Base-by-base conservation (phyloP, 2,888 invertebrate species). In the Flexamia atlantica region DNA sequence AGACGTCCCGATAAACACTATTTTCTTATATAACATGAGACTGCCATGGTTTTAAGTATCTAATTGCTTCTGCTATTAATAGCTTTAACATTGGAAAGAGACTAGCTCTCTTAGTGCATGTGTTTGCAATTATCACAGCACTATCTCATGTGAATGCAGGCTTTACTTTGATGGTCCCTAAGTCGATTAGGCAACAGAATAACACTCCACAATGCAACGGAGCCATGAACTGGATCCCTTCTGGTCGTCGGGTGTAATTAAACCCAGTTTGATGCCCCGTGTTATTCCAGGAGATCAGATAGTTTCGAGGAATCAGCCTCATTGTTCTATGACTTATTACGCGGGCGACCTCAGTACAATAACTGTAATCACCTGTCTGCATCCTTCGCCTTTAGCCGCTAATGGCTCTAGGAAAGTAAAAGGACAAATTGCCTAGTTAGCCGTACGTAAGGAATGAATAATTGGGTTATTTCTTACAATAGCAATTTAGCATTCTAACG, bases 401-500 rank as follows among this genome's bases (percentile, higher is more conserved):
- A 64, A 64, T 64, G 30, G 28, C 28, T 53, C 53, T 23, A 53
- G 64, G 25, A 64, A 64, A 64, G 64, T 64, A 64, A 64, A 64
- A 64, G 64, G 64, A 17, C 14, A 64, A 64, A 30, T 64, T 64
- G 64, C 64, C 64, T 64, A 64, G 64, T 64, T 64, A 64, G 64
- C 28, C 12, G 12, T 14, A 23, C 53, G 53, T 53, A 53, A 64
- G 64, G 14, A 14, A 64, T 64, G 64, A 64, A 64, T 64, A 64
- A 64, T 64, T 64, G 64, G 64, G 20, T 30, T 64, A 64, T 72
- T 72, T 23, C 32, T 72, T 72, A 72, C 72, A 23, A 36, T 72
- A 32, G 68, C n/a, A 72, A 72, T 72, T 72, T 72, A 72, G 72
- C 40, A 72, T 72, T 68, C 32, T 68, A 72, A 40, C 72, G 72